These are phyloP conservation scores for Blomia tropicalis DNA, from an alignment of 2,888 invertebrate species.

Conservation along the genomic window DNA sequence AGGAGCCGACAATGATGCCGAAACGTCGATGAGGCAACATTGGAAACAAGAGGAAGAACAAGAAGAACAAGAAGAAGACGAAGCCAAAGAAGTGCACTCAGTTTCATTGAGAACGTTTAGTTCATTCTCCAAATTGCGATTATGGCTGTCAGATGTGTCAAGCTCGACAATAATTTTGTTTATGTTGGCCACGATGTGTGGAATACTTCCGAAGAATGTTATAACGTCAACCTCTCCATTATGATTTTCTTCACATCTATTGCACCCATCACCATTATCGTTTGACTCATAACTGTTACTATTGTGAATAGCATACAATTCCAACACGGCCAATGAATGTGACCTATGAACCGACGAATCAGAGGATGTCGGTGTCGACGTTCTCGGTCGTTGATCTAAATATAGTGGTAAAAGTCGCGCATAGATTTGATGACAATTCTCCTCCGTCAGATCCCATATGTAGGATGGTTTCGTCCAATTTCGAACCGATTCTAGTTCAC, in stretches of 20 bases:
- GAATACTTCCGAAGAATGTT: conserved; percentile 12
- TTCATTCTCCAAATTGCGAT: neutral
- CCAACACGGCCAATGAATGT: neutral
- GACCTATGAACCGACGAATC: neutral
- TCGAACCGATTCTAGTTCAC: neutral
- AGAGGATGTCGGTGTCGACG: neutral
- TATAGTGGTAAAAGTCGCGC: neutral
- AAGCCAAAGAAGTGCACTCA: too few relatives aligned
- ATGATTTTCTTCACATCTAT: neutral
- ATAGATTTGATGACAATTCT: conserved; percentile 8
- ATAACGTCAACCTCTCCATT: neutral
- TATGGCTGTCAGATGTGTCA: neutral
- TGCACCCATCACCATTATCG: neutral
- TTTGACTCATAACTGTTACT: neutral
- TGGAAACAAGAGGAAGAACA: neutral
- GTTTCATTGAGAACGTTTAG: neutral
- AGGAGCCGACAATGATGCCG: neutral
- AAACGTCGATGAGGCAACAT: conserved; percentile 9
- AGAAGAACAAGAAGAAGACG: too few relatives aligned
- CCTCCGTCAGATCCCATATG: conserved; percentile 18
- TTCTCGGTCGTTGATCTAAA: conserved; percentile 4
- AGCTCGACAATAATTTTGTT: neutral
- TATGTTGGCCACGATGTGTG: neutral
- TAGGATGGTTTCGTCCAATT: conserved; percentile 11
- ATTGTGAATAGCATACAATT: neutral